phyloP scores from a whole-genome alignment of 2,797 vertebrate species.

The Pseudochromis fuscus region DNA sequence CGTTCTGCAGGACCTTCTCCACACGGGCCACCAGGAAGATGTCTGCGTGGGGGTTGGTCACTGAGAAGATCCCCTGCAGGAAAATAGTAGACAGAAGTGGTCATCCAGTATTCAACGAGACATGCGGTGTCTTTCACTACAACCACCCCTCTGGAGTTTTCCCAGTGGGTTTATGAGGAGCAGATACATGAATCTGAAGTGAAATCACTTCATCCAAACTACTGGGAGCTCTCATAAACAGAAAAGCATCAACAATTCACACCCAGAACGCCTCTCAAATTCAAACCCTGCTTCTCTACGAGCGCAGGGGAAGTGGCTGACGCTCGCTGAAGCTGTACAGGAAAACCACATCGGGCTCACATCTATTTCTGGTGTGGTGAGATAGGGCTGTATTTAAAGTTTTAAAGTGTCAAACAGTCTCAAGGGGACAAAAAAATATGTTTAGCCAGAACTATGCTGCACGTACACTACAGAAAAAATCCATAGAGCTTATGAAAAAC shows the following conservation, averaged over 20 bases:
- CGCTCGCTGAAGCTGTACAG: constrained; percentile 41
- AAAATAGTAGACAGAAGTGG: neutral
- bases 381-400: constrained; percentile 2
- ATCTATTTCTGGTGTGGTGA: constrained; percentile 52
- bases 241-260: neutral
- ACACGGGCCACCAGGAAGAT: constrained; percentile 94
- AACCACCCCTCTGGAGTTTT: neutral
- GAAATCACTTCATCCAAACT: constrained; percentile 7
- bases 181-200: neutral
- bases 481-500: no score
- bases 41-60: constrained; percentile 93
- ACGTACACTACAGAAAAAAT: no score
- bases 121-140: neutral
- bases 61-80: constrained; percentile 93
- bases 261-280: neutral
- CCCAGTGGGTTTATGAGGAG: neutral
- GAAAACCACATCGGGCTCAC: constrained; percentile 64
- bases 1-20: constrained; percentile 98
- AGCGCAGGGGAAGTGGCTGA: constrained; percentile 51
- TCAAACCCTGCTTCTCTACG: constrained; percentile 3
- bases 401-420: constrained; percentile 21
- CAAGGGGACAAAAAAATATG: constrained; percentile 2
- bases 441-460: no score
- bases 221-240: neutral
- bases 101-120: neutral